These are phyloP conservation scores for Hippopotamyrus pictus DNA, from an alignment of 2,797 vertebrate genomes.

Conservation along the genomic window DNA sequence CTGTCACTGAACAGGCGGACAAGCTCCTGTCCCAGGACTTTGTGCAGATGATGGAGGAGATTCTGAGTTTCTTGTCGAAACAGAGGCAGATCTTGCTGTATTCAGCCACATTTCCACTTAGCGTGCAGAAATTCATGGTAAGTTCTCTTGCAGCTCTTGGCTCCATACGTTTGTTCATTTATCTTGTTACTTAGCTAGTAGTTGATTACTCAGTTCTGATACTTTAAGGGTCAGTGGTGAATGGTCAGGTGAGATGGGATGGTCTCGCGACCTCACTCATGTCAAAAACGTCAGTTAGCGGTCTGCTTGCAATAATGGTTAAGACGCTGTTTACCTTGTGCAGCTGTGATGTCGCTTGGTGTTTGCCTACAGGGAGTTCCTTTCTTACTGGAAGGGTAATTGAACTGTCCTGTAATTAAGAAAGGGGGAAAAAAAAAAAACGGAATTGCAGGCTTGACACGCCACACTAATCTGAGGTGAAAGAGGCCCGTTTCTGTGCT, in stretches of 20 bases:
- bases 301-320: not conserved
- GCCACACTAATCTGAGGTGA: not conserved
- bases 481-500: not conserved
- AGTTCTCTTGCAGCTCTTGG: conserved; percentile 30
- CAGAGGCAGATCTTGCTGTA: conserved; percentile 98
- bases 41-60: conserved; percentile 98
- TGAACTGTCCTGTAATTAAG: not conserved
- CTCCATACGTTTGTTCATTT: not conserved
- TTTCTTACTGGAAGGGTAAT: not conserved
- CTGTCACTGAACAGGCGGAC: conserved; percentile 71
- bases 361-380: not conserved
- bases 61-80: conserved; percentile 89
- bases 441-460: not conserved
- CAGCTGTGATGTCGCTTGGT: not conserved
- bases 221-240: not conserved
- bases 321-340: not conserved
- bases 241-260: not conserved
- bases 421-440: not conserved
- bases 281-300: not conserved
- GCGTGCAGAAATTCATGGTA: conserved; percentile 99
- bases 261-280: not conserved
- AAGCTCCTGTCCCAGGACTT: conserved; percentile 98
- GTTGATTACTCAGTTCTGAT: not conserved
- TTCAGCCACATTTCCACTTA: conserved; percentile 96
- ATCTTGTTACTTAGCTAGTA: not conserved